Conservation (phyloP, 23 tunicate genomes). For the Halocynthia aurantium region DNA sequence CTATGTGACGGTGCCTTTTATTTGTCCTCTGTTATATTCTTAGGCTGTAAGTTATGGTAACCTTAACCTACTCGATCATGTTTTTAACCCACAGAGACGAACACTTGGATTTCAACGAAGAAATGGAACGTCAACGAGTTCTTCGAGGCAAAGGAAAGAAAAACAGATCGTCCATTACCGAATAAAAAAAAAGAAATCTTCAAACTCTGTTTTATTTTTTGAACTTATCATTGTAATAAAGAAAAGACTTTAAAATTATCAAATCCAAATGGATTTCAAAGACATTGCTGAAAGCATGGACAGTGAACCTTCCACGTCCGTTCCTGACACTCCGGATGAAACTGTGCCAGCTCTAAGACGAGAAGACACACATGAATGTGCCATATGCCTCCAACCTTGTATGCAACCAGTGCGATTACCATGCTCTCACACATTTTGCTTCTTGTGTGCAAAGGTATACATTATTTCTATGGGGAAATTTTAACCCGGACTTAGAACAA, state of each 20-base stretch:
- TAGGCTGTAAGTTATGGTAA: background rate
- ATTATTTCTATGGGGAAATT: no score
- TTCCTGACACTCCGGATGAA: background rate
- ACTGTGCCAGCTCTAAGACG: constrained; percentile 11
- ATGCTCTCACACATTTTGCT: constrained; percentile 82
- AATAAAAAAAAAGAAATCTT: background rate
- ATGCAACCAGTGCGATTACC: constrained; percentile 77
- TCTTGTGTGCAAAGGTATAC: constrained; percentile 78
- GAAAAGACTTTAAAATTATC: background rate
- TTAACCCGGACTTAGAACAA: no score
- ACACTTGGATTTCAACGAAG: constrained; percentile 37
- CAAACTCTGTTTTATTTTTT: background rate
- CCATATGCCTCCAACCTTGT: constrained; percentile 71
- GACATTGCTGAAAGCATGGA: background rate
- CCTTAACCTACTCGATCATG: background rate
- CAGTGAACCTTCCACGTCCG: background rate
- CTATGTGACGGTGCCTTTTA: no score
- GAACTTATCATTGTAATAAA: background rate
- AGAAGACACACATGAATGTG: constrained; percentile 55
- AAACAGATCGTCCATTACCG: background rate
- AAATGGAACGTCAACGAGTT: constrained; percentile 29
- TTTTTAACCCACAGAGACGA: constrained; percentile 19
- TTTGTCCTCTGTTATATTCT: no score
- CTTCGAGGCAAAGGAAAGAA: constrained; percentile 15
- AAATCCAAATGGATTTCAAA: background rate